Evolutionary conservation across 2,888 invertebrate species (phyloP).

Genomic region (Noctuana brunneofusca): DNA sequence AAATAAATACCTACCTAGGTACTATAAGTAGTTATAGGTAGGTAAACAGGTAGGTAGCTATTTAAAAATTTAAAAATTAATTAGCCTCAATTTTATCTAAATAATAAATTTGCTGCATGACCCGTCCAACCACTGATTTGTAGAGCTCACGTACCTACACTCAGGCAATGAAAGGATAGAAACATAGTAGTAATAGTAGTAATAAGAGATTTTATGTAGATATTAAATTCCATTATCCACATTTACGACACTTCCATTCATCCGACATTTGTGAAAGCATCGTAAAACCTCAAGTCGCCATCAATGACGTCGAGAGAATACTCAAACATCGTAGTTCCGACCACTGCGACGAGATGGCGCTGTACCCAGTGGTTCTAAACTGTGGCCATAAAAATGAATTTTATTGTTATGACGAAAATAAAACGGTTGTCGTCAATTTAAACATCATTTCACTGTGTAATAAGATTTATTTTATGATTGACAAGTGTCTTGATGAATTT

Average conservation of each 20-base stretch:
- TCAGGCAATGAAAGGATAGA: too few species aligned
- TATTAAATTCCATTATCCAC: constrained; percentile 47
- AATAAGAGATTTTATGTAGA: too few species aligned
- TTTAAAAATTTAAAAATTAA: too few species aligned
- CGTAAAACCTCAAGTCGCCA: constrained; percentile 61
- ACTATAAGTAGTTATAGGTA: too few species aligned
- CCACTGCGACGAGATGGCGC: constrained; percentile 67
- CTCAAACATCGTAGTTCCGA: constrained; percentile 55
- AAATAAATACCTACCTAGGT: too few species aligned
- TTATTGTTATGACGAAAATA: constrained; percentile 83
- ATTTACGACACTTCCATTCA: constrained; percentile 70
- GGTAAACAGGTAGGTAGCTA: too few species aligned
- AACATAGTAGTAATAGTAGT: too few species aligned
- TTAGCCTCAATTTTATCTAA: too few species aligned
- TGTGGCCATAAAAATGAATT: constrained; percentile 80
- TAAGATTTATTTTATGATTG: constrained; percentile 83
- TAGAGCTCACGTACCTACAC: too few species aligned
- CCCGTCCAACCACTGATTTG: too few species aligned
- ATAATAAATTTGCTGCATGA: too few species aligned
- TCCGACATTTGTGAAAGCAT: constrained; percentile 50
- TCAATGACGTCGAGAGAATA: constrained; percentile 60
- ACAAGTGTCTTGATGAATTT: constrained; percentile 83
- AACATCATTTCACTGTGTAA: constrained; percentile 81
- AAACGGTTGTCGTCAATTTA: constrained; percentile 83
- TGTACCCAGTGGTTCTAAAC: constrained; percentile 55